These are phyloP conservation scores for Lethrus apterus DNA, from an alignment of 1,140 invertebrate genomes.

Conservation along the genomic window DNA sequence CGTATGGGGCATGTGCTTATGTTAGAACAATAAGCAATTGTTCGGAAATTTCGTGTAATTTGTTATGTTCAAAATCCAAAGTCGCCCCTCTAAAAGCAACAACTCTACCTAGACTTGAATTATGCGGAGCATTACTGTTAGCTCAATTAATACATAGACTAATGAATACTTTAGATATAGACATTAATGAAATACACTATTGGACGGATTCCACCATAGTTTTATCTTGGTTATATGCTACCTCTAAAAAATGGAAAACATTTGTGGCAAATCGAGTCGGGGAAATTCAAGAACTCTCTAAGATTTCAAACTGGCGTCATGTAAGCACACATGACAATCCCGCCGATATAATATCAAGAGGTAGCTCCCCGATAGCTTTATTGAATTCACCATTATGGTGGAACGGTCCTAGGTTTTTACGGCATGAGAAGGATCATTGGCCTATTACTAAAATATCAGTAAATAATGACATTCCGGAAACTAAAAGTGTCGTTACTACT, in stretches of 20 bases:
- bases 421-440: background rate
- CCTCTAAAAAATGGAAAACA: slow-evolving; percentile 17
- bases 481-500: no score
- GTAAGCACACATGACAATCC: slow-evolving; percentile 33
- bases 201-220: slow-evolving; percentile 25
- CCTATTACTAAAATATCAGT: background rate
- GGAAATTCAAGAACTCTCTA: slow-evolving; percentile 37
- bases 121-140: slow-evolving; percentile 14
- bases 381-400: slow-evolving; percentile 35
- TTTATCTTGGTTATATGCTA: slow-evolving; percentile 16
- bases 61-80: slow-evolving; percentile 14
- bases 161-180: background rate
- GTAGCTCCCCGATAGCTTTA: slow-evolving; percentile 26
- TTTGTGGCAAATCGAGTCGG: slow-evolving; percentile 33
- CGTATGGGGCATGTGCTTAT: no score
- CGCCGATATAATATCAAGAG: slow-evolving; percentile 42
- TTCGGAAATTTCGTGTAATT: background rate
- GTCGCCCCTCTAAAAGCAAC: slow-evolving; percentile 17
- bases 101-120: slow-evolving; percentile 18
- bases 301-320: slow-evolving; percentile 18
- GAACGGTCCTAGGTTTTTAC: slow-evolving; percentile 25
- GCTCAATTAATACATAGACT: slow-evolving; percentile 11
- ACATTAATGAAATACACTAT: slow-evolving; percentile 9
- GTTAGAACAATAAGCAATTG: background rate
- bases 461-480: no score